These are phyloP conservation scores for Novumbra hubbsi DNA, from an alignment of 2,797 vertebrate species.

Conservation along the genomic window DNA sequence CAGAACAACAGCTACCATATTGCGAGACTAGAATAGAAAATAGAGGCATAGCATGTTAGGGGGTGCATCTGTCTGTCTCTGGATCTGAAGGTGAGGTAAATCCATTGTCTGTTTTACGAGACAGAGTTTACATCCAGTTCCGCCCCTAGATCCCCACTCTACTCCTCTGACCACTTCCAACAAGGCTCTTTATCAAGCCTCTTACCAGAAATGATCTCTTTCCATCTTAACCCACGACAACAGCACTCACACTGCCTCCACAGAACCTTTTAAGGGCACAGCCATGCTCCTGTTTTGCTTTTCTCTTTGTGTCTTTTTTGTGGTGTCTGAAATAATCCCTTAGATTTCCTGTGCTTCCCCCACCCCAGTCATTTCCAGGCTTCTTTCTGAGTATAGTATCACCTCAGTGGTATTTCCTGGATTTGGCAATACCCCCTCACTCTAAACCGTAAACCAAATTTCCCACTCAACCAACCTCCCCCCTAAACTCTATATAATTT, in stretches of 20 bases:
- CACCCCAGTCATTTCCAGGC: slow-evolving; percentile 40
- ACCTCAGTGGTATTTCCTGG: slow-evolving; percentile 77
- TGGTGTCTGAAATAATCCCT: slow-evolving; percentile 66
- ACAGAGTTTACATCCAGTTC: background rate
- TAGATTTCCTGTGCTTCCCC: slow-evolving; percentile 70
- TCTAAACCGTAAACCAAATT: slow-evolving; percentile 35
- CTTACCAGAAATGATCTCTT: slow-evolving; percentile 57
- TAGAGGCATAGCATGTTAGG: background rate
- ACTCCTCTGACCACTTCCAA: slow-evolving; percentile 47
- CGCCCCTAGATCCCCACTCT: slow-evolving; percentile 6
- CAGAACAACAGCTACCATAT: background rate
- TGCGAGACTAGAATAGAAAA: background rate
- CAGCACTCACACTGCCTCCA: slow-evolving; percentile 43
- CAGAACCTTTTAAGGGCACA: slow-evolving; percentile 65
- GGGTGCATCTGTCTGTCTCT: background rate
- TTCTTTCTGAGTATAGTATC: slow-evolving; percentile 58
- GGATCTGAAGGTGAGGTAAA: background rate
- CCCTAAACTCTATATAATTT: slow-evolving; percentile 59
- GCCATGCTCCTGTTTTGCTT: slow-evolving; percentile 50
- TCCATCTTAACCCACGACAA: slow-evolving; percentile 55
- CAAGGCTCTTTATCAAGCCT: slow-evolving; percentile 51
- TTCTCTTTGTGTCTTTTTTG: slow-evolving; percentile 33
- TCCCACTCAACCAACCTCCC: slow-evolving; percentile 12
- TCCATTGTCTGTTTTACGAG: slow-evolving; percentile 2
- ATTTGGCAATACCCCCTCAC: slow-evolving; percentile 58